These are phyloP conservation scores for Brachylomia viminalis DNA, from an alignment of 2,888 invertebrate species.

Conservation along the genomic window DNA sequence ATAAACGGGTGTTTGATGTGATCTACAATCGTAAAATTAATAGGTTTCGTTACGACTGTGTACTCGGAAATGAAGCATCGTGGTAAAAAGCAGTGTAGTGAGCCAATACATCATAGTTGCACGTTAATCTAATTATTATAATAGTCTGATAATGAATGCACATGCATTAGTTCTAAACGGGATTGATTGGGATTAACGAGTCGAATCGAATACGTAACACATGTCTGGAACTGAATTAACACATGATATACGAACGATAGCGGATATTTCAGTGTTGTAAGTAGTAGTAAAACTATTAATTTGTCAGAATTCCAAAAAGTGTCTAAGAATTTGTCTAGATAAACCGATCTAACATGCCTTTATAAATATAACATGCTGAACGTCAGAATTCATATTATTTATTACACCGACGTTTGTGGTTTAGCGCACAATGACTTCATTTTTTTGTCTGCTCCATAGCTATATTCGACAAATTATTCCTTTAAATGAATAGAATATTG, in stretches of 20 bases:
- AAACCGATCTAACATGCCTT: conserved; percentile 61
- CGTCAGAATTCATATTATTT: conserved; percentile 46
- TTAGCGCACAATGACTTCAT: conserved; percentile 1
- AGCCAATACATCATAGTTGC: conserved; percentile 55
- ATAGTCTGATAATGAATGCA: conserved; percentile 59
- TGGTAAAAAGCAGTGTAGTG: conserved; percentile 46
- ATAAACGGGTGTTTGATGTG: conserved; percentile 60
- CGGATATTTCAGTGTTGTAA: conserved; percentile 35
- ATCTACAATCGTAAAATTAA: conserved; percentile 58
- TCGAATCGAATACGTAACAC: conserved; percentile 59
- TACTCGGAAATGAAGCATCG: conserved; percentile 43
- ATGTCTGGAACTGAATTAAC: conserved; percentile 56
- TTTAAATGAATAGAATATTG: not conserved
- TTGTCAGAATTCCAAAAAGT: conserved; percentile 60
- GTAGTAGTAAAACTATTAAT: conserved; percentile 48
- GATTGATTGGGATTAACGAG: conserved; percentile 66
- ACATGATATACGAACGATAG: conserved; percentile 42
- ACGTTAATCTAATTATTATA: conserved; percentile 63
- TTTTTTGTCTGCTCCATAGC: conserved; percentile 7
- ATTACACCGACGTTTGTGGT: conserved; percentile 30
- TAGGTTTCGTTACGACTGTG: conserved; percentile 52
- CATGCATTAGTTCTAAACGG: conserved; percentile 60
- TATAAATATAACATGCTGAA: conserved; percentile 27
- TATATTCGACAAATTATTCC: not conserved
- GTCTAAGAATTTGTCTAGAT: conserved; percentile 68